Evolutionary conservation across 2,797 vertebrate genomes (phyloP), one percentile per base, ranked within the genome.

Genomic region (Carcharodon carcharias): DNA sequence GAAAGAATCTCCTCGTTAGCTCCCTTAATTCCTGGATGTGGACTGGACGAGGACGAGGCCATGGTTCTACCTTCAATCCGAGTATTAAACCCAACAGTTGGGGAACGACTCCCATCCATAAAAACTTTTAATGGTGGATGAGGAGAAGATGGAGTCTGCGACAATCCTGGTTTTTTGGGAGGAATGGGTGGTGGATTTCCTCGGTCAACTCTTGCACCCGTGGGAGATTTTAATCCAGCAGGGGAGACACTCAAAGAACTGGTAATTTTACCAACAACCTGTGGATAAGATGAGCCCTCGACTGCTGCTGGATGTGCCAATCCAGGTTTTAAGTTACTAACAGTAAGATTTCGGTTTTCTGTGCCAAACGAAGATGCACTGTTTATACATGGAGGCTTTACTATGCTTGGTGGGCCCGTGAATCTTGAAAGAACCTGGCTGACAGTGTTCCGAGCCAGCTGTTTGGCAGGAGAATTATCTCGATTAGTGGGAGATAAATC

Each of bases 121-220:
- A 98, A 97, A 96, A 98, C 98, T 97, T 99, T 99, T 97, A 99
- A 98, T 87, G 99, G 98, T 95, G 99, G 99, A 96, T 99, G 99
- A 96, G 99, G 99, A 96, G 98, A 98, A 87, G 99, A 99, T 96
- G 99, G 99, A 97, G 99, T 98, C 97, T 99, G 99, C 95, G 99
- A 99, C 96, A 99, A 99, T 97, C 99, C 99, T 96, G 99, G 99
- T 96, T 99, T 99, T 98, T 99, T 99, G 96, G 99, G 99, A 97
- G 99, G 99, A 97, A 99, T 99, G 26, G 99, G 99, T 85, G 99
- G 99, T 97, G 99, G 99, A 97, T 99, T 99, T 97, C 99, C 99
- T 97, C 99, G 98, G 98, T 99, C 99, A 96, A 99, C 99, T 97
- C 99, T 98, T 96, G 98, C 98, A 96, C 98, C 98, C 0, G 98